phyloP scores from a whole-genome alignment of 30 jellyfish, hydroid and myxozoan species.

The Clytia hemisphaerica region DNA sequence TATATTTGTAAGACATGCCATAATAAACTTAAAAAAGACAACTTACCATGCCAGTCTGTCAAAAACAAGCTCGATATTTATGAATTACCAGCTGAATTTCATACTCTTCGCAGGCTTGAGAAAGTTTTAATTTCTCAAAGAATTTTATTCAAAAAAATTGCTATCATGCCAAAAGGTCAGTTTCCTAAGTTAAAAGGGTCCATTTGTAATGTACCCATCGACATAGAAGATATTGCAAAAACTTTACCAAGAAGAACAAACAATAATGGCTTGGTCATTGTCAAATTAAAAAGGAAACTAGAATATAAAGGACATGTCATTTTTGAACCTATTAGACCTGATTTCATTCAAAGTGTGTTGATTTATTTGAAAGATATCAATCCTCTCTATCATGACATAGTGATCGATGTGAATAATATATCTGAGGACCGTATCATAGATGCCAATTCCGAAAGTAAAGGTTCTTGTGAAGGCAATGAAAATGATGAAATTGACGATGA shows the following conservation, averaged over 20 bases:
- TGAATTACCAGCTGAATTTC: not conserved
- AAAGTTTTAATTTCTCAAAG: not conserved
- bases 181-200: not conserved
- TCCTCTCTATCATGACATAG: slow-evolving; percentile 13
- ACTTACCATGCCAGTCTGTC: slow-evolving; percentile 3
- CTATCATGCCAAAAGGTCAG: slow-evolving; percentile 15
- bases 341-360: not conserved
- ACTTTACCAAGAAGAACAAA: slow-evolving; percentile 1
- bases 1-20: slow-evolving; percentile 7
- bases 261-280: not conserved
- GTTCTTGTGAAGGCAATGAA: too few relatives aligned
- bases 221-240: not conserved
- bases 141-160: not conserved
- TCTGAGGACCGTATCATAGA: too few relatives aligned
- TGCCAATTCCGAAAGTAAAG: too few relatives aligned
- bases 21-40: not conserved
- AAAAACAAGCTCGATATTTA: not conserved
- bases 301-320: slow-evolving; percentile 6
- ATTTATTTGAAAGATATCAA: not conserved
- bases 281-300: not conserved
- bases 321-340: slow-evolving; percentile 13
- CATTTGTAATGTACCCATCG: too few relatives aligned
- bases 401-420: not conserved
- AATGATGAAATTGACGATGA: too few relatives aligned
- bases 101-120: not conserved